Base-by-base conservation (phyloP, 2,888 invertebrate species). In the Cantharis rufa region DNA sequence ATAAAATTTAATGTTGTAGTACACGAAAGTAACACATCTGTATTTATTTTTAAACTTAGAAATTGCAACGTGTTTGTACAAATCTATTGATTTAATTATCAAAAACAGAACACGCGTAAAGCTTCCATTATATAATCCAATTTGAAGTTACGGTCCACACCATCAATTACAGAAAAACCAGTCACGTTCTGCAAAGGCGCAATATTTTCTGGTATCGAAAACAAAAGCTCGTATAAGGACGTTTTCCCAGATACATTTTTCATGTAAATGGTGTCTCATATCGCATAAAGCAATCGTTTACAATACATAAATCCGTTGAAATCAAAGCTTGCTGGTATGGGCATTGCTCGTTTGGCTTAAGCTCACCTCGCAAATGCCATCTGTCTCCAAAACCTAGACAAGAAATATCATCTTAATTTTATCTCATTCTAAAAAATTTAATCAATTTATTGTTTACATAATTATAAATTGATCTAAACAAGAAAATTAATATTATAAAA, bases 201-300 rank as follows among this genome's bases (percentile, higher is more conserved):
- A 86, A 88, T 88, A 88, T 88, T 88, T 88, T 85, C 87, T 86
- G 86, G 87, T 87, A 88, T 88, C 88, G 88, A 88, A 88, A 88
- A 88, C 88, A 88, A 88, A 88, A 88, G 88, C 88, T 85, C 86
- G 86, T 85, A 86, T 86, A 86, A 86, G 86, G 87, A 86, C 88
- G 87, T 86, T 87, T 86, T 86, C 86, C 86, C 86, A 86, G 87
- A 88, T 87, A 88, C 88, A 88, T 88, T 88, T 88, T 88, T 88
- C 88, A 88, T 88, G 88, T 88, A 88, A 88, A 88, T 88, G 88
- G 88, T 88, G 88, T 88, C 88, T 87, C 88, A 88, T 88, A 88
- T 88, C 88, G 88, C 88, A 88, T 88, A 88, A 88, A 88, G 88
- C 88, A 88, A 88, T 88, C 88, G 88, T 88, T 88, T 88, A 88